These are phyloP conservation scores for Aphelinus atriplicis DNA, from an alignment of 1,140 invertebrate species.

Conservation along the genomic window DNA sequence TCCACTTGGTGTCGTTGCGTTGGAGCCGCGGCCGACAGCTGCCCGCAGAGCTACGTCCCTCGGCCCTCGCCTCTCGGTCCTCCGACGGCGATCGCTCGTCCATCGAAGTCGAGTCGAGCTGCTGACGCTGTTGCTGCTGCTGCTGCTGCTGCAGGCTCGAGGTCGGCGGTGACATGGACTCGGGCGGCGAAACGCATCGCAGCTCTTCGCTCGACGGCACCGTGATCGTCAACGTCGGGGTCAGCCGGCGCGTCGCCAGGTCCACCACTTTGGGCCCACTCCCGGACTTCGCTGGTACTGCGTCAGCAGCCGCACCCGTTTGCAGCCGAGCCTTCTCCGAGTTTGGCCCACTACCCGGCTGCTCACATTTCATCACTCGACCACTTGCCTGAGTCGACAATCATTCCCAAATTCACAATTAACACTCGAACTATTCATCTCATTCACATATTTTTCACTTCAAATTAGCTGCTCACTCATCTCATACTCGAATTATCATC, in stretches of 20 bases:
- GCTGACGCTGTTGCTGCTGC: slow-evolving; percentile 35
- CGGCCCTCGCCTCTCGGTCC: not conserved
- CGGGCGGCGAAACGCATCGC: slow-evolving; percentile 53
- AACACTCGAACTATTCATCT: too few species aligned
- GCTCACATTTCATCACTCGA: too few species aligned
- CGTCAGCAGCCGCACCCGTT: too few species aligned
- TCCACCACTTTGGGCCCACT: not conserved
- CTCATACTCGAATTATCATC: too few species aligned
- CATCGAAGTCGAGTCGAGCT: not conserved
- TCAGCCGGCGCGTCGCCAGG: slow-evolving; percentile 49
- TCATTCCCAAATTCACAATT: too few species aligned
- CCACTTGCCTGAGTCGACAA: too few species aligned
- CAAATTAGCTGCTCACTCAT: too few species aligned
- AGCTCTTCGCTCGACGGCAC: slow-evolving; percentile 71
- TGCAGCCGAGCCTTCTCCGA: too few species aligned
- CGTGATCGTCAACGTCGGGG: slow-evolving; percentile 68
- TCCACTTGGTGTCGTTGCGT: slow-evolving; percentile 73
- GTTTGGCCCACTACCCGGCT: too few species aligned
- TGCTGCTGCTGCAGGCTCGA: slow-evolving; percentile 39
- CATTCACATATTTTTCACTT: too few species aligned
- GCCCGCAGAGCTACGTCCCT: not conserved
- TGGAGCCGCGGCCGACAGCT: slow-evolving; percentile 43
- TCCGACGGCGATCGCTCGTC: not conserved
- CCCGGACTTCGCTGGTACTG: too few species aligned
- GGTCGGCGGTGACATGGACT: slow-evolving; percentile 50